Evolutionary conservation across 2,888 invertebrate species (phyloP), one percentile per base, ranked within the genome.

Genomic region (Rambutsinella grinnellia): DNA sequence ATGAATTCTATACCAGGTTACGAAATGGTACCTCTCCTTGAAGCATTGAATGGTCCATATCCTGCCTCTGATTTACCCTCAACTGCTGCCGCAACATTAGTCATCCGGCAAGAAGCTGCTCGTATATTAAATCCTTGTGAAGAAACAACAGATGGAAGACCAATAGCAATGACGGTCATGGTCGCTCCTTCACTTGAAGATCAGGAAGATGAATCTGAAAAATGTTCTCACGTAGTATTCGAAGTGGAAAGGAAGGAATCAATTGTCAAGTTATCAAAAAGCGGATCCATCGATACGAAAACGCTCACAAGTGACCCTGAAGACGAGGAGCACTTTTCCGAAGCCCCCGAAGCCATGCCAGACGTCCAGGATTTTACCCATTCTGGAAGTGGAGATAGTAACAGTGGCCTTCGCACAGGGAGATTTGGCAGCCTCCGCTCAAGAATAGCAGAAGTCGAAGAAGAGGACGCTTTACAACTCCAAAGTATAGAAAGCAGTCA

Each of bases 11-110:
- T 84, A 44, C 84, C 84, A 0, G 97, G 97, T 0, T 98, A 96
- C 87, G 95, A 97, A 88, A 93, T 96, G 27, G 94, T 98, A 65
- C 94, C 97, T 0, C 89, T 98, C 65, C 94, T 98, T 82, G 98
- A 98, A 88, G 98, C 98, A 2, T 89, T 98, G 66, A 98, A 98
- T 88, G 98, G 98, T 0, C 97, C 96, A 6, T 93, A 91, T 84
- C 88, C 89, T 62, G 69, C 72, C 3, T 81, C 82, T 0, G 81
- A 82, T 44, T 68, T 78, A 44, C 56, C 78, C 19, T 77, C 78
- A 0, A 66, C 79, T n/a, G 75, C 81, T 21, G 83, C 82, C 26
- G 78, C 81, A 2, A 69, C 77, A 8, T 44, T 74, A 21, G 67
- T 79, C 1, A 70, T 75, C 3, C 51, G 79, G 6, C 81, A 81